Percentiles rank a stretch among this genome's conserved stretches.
phyloP scores from a whole-genome alignment of 2,888 invertebrate genomes.

The Vandiemenella viatica region DNA sequence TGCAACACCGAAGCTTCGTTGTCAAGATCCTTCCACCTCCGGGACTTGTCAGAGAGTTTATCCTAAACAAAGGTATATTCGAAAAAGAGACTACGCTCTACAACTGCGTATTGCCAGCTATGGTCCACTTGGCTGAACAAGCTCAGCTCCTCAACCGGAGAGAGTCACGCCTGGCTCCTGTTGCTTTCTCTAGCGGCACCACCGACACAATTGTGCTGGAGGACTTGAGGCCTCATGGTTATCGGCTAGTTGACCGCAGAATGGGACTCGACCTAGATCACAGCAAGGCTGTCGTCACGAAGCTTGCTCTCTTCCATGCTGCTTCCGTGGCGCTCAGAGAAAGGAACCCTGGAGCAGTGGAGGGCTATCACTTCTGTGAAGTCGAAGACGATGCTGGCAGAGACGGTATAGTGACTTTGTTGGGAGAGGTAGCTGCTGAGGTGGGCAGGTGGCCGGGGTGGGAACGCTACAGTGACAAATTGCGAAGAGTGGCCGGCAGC shows the following conservation, averaged over 20 bases:
- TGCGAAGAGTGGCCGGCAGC: neutral
- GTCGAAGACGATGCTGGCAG: neutral
- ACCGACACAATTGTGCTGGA: neutral
- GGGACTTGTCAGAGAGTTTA: neutral
- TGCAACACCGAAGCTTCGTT: constrained; percentile 1
- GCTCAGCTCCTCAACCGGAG: too few species aligned
- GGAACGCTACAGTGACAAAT: neutral
- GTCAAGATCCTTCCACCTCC: constrained; percentile 8
- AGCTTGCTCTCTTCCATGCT: neutral
- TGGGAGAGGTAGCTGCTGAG: too few species aligned
- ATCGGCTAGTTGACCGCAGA: neutral
- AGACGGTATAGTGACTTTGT: neutral
- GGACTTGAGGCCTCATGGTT: neutral
- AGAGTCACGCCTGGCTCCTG: too few species aligned
- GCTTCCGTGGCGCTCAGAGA: neutral
- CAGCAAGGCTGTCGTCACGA: neutral
- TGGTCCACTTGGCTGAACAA: neutral
- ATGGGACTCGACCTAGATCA: neutral
- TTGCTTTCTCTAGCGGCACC: neutral
- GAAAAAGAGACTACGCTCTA: constrained; percentile 2
- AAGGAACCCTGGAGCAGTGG: too few species aligned
- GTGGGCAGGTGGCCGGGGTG: too few species aligned
- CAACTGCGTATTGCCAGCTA: constrained; percentile 2
- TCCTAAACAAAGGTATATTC: constrained; percentile 1
- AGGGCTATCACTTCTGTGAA: neutral